Conservation (phyloP, 2,113 vertebrate species). For the Oreochromis spilurus region DNA sequence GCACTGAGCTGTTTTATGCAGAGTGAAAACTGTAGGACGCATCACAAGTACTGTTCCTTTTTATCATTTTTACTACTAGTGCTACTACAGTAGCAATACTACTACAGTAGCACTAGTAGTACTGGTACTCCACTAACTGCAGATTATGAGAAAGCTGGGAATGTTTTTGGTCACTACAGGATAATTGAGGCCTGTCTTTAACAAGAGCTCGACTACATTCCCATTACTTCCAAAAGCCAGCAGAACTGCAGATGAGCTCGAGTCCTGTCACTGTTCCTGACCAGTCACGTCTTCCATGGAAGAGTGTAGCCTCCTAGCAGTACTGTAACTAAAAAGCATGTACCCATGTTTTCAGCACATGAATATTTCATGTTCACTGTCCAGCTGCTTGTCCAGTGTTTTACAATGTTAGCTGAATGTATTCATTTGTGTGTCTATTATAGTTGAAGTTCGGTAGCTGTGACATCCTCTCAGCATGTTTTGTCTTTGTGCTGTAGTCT, state of each 20-base stretch:
- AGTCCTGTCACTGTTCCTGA: neutral
- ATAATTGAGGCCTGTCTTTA: neutral
- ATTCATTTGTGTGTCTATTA: neutral
- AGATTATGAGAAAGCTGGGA: neutral
- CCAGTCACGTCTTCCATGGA: slow-evolving; percentile 27
- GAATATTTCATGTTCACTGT: neutral
- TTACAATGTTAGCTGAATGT: slow-evolving; percentile 28
- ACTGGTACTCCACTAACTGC: neutral
- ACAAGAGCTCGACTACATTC: neutral
- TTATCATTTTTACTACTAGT: neutral
- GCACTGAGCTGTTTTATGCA: neutral
- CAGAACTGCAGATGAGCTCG: neutral
- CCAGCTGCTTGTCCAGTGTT: neutral
- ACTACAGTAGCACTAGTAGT: neutral
- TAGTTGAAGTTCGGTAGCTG: neutral
- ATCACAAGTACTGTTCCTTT: neutral
- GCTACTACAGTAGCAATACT: too few relatives aligned
- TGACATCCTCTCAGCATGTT: slow-evolving; percentile 34
- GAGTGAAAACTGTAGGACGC: neutral
- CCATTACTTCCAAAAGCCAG: neutral
- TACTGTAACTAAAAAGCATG: neutral
- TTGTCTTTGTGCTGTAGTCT: neutral
- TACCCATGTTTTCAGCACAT: neutral
- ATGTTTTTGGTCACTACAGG: neutral
- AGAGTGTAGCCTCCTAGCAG: neutral